Conservation (phyloP, 2,113 vertebrate genomes). For the Halcyon malimbica region DNA sequence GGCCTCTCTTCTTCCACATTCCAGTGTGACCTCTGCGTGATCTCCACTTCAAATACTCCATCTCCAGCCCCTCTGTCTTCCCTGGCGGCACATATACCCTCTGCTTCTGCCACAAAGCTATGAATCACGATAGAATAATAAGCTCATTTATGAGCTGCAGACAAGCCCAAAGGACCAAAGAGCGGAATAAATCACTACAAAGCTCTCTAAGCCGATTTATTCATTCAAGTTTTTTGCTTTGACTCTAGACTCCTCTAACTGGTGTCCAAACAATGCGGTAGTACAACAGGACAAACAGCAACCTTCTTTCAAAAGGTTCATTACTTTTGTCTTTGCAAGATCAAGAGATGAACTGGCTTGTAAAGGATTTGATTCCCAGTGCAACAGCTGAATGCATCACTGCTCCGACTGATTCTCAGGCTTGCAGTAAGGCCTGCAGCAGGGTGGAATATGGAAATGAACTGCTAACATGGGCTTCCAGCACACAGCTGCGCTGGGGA, state of each 20-base stretch:
- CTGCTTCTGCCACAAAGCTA: constrained; percentile 26
- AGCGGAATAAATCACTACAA: constrained; percentile 54
- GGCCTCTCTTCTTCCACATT: background rate
- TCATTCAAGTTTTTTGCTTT: constrained; percentile 41
- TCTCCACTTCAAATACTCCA: constrained; percentile 16
- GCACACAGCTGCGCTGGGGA: background rate
- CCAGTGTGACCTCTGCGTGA: constrained; percentile 39
- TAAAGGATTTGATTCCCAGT: background rate
- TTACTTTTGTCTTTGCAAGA: constrained; percentile 6
- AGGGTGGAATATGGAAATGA: background rate
- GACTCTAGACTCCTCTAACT: background rate
- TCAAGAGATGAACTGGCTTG: background rate
- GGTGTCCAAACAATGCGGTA: background rate
- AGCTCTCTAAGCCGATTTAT: constrained; percentile 63
- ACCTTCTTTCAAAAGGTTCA: constrained; percentile 2
- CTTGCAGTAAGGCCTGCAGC: background rate
- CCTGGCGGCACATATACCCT: constrained; percentile 20
- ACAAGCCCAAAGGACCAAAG: constrained; percentile 52
- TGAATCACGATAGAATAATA: constrained; percentile 66
- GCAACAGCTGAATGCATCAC: background rate
- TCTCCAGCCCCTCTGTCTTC: constrained; percentile 2
- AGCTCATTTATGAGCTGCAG: constrained; percentile 57
- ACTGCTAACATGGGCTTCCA: background rate
- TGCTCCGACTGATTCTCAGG: background rate
- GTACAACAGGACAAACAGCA: constrained; percentile 26